These are phyloP conservation scores for Gephyroberyx darwinii DNA, from an alignment of 2,797 vertebrate species.

Conservation along the genomic window DNA sequence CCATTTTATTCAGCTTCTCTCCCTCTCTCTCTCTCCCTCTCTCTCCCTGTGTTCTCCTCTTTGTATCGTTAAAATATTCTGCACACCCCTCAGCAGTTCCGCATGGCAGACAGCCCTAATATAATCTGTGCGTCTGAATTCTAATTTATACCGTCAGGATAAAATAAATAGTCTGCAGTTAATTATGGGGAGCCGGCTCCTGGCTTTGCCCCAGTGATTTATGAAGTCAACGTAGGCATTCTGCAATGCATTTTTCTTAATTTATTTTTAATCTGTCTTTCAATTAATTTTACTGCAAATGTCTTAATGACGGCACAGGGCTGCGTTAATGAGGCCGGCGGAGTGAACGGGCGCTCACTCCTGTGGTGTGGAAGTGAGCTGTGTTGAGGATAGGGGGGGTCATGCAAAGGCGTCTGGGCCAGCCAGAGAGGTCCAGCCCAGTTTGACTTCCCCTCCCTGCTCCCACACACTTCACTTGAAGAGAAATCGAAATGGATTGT, in stretches of 20 bases:
- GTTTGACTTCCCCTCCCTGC: conserved; percentile 3
- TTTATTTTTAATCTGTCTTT: conserved; percentile 99
- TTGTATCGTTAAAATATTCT: conserved; percentile 94
- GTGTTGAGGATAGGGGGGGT: conserved; percentile 49
- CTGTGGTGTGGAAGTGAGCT: conserved; percentile 52
- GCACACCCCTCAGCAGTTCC: conserved; percentile 93
- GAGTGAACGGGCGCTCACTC: conserved; percentile 60
- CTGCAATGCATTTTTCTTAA: conserved; percentile 98
- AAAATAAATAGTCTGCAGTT: conserved; percentile 99
- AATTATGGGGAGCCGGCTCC: conserved; percentile 93
- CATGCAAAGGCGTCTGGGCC: conserved; percentile 38
- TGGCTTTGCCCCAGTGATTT: conserved; percentile 94
- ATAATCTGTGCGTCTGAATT: conserved; percentile 98
- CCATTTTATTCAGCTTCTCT: conserved; percentile 11
- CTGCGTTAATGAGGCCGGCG: conserved; percentile 87
- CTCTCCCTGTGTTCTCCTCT: conserved; percentile 70
- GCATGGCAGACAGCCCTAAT: conserved; percentile 95
- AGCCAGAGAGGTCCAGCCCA: conserved; percentile 11
- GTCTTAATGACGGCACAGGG: conserved; percentile 96
- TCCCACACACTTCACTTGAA: conserved; percentile 1
- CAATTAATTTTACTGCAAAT: conserved; percentile 98
- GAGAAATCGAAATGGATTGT: background rate
- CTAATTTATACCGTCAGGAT: conserved; percentile 98
- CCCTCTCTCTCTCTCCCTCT: conserved; percentile 31
- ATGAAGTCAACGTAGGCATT: conserved; percentile 91